Conservation (phyloP, 2,113 vertebrate genomes). For the Ascaphus truei region DNA sequence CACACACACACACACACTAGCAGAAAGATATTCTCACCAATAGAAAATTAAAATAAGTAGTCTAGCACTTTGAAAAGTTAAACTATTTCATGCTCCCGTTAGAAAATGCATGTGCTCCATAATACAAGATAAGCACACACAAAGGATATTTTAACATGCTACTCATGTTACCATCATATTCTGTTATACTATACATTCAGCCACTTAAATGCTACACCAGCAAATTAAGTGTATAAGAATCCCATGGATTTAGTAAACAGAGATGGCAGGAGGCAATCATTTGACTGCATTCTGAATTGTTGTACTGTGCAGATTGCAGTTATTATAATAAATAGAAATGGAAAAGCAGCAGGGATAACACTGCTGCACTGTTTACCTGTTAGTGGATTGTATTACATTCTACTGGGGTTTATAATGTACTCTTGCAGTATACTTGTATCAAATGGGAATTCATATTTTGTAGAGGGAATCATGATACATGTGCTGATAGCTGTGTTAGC, state of each 20-base stretch:
- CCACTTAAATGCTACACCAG: background rate
- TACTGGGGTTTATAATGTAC: conserved; percentile 4
- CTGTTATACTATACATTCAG: background rate
- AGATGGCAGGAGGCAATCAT: conserved; percentile 2
- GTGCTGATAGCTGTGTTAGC: background rate
- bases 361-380: background rate
- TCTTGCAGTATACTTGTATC: no score
- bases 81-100: background rate
- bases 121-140: background rate
- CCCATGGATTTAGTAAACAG: conserved; percentile 9
- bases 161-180: background rate
- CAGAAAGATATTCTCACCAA: no score
- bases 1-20: no score
- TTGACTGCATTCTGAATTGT: no score
- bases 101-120: background rate
- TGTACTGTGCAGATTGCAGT: conserved; percentile 8
- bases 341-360: conserved; percentile 7
- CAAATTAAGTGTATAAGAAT: conserved; percentile 27
- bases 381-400: conserved; percentile 18
- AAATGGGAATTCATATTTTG: no score
- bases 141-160: background rate
- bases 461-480: background rate
- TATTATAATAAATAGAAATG: conserved; percentile 28
- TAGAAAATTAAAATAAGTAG: no score
- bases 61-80: no score